Evolutionary conservation across 2,797 vertebrate genomes (phyloP), one percentile per base, ranked within the genome.

Genomic region (Poecilia wingei): DNA sequence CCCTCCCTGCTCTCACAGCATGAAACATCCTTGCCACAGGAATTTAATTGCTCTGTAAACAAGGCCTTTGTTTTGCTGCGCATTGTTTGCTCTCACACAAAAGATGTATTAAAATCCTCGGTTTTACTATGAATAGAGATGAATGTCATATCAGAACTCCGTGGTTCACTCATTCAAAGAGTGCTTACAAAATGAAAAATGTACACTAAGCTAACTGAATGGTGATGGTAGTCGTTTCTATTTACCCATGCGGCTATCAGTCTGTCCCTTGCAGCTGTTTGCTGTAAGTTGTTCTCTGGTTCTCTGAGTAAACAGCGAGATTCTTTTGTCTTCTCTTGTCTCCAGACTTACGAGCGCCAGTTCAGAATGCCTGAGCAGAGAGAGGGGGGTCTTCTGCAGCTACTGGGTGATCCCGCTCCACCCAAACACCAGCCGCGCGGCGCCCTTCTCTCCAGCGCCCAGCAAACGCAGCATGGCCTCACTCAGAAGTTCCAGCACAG

Each of bases 381-480:
- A 83, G 96, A 98, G 83, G 94, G 96, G 7, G 95, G 95, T 90
- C 96, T 97, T 88, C 96, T 97, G 92, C 96, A 97, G 93, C 97
- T 98, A 94, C 97, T 97, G 94, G 85, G 96, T 95, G 98, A 98
- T 93, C 96, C 96, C 94, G 95, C 97, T 95, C 97, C 96, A 93
- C 97, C 97, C 95, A 98, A 98, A 95, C 97, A 98, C 95, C 97
- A 97, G 96, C 96, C 96, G 90, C 98, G 97, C 95, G 95, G 94
- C 94, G 92, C 95, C 92, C 95, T 96, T 70, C 87, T 84, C 71
- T 78, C 90, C 31, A 89, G 87, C 75, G 73, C 87, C 33, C 90
- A 92, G 82, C 91, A 89, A 77, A 88, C 84, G 9, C 93, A 92
- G 72, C 91, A 93, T 79, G 55, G 79, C 43, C 90, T 87, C 80